Conservation (phyloP, 2,113 vertebrate species). For the Marmota monax region DNA sequence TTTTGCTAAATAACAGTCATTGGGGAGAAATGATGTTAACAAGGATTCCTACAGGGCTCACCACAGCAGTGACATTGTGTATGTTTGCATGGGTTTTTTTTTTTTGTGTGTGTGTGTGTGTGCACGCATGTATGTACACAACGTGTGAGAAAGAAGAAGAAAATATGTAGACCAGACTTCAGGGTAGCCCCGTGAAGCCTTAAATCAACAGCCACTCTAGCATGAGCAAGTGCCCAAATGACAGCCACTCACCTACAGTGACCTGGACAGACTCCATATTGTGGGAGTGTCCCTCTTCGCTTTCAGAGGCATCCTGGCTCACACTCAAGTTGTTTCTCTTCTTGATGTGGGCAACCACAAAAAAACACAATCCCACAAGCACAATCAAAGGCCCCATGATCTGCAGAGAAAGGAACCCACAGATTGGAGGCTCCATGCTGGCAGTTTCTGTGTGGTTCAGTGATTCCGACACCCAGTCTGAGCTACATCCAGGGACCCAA, state of each 20-base stretch:
- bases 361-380: slow-evolving; percentile 90
- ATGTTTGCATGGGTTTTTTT: no score
- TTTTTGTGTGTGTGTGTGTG: background rate
- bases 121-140: no score
- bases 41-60: background rate
- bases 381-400: slow-evolving; percentile 91
- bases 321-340: slow-evolving; percentile 85
- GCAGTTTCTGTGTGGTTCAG: slow-evolving; percentile 82
- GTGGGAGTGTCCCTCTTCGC: slow-evolving; percentile 81
- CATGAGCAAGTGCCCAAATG: background rate
- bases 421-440: slow-evolving; percentile 79
- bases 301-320: slow-evolving; percentile 80
- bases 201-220: background rate
- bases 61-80: background rate
- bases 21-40: background rate
- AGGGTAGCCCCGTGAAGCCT: background rate
- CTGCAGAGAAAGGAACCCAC: slow-evolving; percentile 89
- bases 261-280: slow-evolving; percentile 85
- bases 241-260: slow-evolving; percentile 87
- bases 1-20: background rate
- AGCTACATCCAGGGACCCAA: slow-evolving; percentile 89
- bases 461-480: slow-evolving; percentile 67
- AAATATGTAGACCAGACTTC: background rate
- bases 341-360: slow-evolving; percentile 90
- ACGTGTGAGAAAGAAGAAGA: background rate